Conservation (phyloP, 2,113 vertebrate genomes). For the Meleagris gallopavo region DNA sequence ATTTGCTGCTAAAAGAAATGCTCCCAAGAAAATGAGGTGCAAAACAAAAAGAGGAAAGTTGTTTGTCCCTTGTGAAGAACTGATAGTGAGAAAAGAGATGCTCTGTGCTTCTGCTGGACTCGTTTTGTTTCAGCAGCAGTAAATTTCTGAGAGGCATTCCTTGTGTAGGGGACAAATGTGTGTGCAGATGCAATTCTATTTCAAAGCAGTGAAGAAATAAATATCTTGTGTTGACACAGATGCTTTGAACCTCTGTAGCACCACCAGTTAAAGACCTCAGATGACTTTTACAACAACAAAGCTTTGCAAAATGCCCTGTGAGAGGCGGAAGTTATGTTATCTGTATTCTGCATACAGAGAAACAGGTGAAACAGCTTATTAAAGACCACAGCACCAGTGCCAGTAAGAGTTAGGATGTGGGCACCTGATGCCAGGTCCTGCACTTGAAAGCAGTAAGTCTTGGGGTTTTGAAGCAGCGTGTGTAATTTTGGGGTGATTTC, state of each 20-base stretch:
- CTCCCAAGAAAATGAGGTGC: not conserved
- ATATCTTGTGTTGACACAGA: rapidly evolving
- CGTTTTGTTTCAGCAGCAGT: not conserved
- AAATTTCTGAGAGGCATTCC: not conserved
- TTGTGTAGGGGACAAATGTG: rapidly evolving
- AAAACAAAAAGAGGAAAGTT: constrained; percentile 10
- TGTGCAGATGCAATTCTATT: rapidly evolving
- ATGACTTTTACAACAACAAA: not conserved
- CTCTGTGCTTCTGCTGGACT: not conserved
- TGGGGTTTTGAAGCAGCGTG: rapidly evolving
- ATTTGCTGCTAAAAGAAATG: not conserved
- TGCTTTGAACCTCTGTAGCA: not conserved
- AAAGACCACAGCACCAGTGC: not conserved
- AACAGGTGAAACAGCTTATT: not conserved
- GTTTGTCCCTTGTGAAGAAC: not conserved
- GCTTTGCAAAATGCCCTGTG: not conserved
- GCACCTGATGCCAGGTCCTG: not conserved
- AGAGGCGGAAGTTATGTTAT: rapidly evolving
- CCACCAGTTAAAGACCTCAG: not conserved
- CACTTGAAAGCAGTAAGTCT: not conserved
- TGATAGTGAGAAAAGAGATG: rapidly evolving
- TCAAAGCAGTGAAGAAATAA: not conserved
- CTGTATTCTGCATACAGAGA: rapidly evolving
- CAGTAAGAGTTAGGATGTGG: not conserved
- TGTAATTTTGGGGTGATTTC: not conserved